Evolutionary conservation across 30 jellyfish, hydroid and myxozoan species (phyloP).

Genomic region (Aurelia sp.): DNA sequence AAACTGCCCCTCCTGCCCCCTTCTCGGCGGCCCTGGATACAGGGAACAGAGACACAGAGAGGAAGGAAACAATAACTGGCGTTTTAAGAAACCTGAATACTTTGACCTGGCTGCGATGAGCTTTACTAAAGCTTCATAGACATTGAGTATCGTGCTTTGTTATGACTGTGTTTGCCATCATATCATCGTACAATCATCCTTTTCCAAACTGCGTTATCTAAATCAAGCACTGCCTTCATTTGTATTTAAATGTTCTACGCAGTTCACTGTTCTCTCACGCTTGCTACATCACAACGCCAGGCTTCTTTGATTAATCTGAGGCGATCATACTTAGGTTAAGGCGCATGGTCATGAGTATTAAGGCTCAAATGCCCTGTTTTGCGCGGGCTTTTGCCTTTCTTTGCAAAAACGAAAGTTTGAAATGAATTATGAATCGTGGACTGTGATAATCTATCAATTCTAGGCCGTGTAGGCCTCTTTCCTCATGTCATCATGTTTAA

Average conservation of each 20-base stretch:
- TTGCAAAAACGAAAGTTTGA: slow-evolving; percentile 4
- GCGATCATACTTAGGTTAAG: background rate
- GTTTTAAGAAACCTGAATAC: too few relatives aligned
- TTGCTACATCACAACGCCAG: slow-evolving; percentile 15
- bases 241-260: slow-evolving; percentile 28
- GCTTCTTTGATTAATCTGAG: slow-evolving; percentile 37
- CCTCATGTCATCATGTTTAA: slow-evolving; percentile 21
- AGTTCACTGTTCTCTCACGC: slow-evolving; percentile 29
- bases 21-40: too few relatives aligned
- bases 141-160: background rate
- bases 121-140: background rate
- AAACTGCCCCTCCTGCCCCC: too few relatives aligned
- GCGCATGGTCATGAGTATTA: slow-evolving; percentile 37
- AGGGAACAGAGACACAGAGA: too few relatives aligned
- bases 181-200: slow-evolving; percentile 26
- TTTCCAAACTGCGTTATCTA: slow-evolving; percentile 24
- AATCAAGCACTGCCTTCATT: slow-evolving; percentile 11
- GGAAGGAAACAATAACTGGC: too few relatives aligned
- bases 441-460: slow-evolving; percentile 24
- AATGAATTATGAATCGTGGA: slow-evolving; percentile 12
- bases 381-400: slow-evolving; percentile 29
- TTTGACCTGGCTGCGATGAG: background rate
- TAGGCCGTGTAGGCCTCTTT: slow-evolving; percentile 21
- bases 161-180: slow-evolving; percentile 23
- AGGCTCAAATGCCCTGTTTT: slow-evolving; percentile 4